Conservation (phyloP, 2,797 vertebrate genomes). For the Moxostoma hubbsi region DNA sequence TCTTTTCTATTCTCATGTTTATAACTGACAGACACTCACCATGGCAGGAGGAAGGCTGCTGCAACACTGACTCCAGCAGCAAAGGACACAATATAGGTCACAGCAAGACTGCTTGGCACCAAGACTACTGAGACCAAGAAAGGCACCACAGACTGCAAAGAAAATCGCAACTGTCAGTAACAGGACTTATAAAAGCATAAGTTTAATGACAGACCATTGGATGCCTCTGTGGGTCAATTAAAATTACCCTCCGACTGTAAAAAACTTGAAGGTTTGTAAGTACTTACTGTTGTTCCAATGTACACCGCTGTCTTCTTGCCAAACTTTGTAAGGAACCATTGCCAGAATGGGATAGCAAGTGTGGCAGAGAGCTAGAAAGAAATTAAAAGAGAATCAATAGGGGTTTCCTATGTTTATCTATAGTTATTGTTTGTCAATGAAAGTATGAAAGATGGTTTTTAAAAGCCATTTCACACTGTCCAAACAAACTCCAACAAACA, state of each 20-base stretch:
- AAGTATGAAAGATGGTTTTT: too few species aligned
- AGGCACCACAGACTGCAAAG: conserved; percentile 86
- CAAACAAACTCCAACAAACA: too few species aligned
- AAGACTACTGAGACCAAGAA: conserved; percentile 88
- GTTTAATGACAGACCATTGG: not conserved
- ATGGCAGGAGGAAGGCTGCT: conserved; percentile 92
- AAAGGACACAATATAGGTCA: conserved; percentile 89
- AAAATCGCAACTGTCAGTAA: not conserved
- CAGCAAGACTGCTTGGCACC: conserved; percentile 81
- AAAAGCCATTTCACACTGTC: too few species aligned
- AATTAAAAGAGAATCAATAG: conserved; percentile 10
- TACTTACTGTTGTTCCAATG: conserved; percentile 88
- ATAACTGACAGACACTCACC: conserved; percentile 74
- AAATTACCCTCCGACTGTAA: not conserved
- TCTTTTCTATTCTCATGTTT: too few species aligned
- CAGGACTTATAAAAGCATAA: too few species aligned
- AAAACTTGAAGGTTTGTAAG: conserved; percentile 12
- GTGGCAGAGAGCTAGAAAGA: conserved; percentile 85
- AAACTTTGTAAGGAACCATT: conserved; percentile 95
- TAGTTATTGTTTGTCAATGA: too few species aligned
- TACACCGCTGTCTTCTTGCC: conserved; percentile 95
- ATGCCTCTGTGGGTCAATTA: not conserved
- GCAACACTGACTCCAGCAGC: conserved; percentile 90
- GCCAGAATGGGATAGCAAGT: conserved; percentile 94
- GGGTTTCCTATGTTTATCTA: not conserved